Evolutionary conservation across 2,888 invertebrate genomes (phyloP).

Genomic region (Anagyrus pseudococci): DNA sequence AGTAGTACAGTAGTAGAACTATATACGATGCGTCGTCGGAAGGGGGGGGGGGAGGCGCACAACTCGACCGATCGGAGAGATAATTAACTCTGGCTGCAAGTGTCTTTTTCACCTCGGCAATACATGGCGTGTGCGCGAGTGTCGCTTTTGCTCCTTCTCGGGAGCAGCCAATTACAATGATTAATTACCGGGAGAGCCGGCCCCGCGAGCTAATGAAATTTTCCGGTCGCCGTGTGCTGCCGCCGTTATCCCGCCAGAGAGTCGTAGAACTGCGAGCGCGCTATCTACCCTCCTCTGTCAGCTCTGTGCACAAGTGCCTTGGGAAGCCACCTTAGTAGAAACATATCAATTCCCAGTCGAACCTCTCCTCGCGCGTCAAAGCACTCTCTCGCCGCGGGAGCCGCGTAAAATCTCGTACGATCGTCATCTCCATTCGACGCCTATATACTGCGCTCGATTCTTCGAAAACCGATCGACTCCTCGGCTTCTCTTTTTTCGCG

Average conservation of each 20-base stretch:
- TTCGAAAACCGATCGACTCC: not conserved
- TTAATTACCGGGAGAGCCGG: constrained; percentile 23
- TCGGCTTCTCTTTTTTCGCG: too few species aligned
- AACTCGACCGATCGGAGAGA: constrained; percentile 14
- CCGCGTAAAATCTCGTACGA: constrained; percentile 26
- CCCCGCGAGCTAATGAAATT: constrained; percentile 21
- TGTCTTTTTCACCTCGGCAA: constrained; percentile 4
- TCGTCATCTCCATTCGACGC: constrained; percentile 14
- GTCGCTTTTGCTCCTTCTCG: constrained; percentile 6
- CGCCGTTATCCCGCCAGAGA: too few species aligned
- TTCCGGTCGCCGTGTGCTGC: constrained; percentile 15
- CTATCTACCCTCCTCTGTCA: too few species aligned
- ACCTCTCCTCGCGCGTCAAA: not conserved
- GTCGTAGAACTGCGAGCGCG: too few species aligned
- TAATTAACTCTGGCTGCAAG: constrained; percentile 23
- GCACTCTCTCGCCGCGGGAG: constrained; percentile 8
- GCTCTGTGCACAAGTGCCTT: too few species aligned
- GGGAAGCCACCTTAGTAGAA: too few species aligned
- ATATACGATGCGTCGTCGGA: not conserved
- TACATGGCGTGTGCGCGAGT: too few species aligned
- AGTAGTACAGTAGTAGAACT: too few species aligned
- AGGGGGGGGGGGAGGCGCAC: not conserved
- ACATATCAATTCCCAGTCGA: constrained; percentile 29
- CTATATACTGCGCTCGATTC: constrained; percentile 12
- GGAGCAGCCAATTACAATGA: constrained; percentile 31